Base-by-base conservation (phyloP, 2,888 invertebrate genomes). In the Stenodera caucasica region DNA sequence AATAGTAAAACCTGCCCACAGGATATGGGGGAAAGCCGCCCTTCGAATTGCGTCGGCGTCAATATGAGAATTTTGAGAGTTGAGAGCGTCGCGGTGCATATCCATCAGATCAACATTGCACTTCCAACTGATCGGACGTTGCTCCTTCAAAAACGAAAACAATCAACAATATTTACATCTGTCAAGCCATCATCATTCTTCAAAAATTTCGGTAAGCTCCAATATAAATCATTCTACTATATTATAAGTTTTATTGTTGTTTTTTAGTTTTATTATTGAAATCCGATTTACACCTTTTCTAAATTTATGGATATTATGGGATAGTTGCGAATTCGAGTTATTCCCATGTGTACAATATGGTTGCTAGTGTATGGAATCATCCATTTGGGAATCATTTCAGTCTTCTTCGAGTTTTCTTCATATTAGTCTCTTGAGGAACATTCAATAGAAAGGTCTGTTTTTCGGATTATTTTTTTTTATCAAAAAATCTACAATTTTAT, bases 1-100 rank as follows among this genome's bases (percentile, higher is more conserved):
- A 77, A 71, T 70, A 72, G 75, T 74, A 78, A 79, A 80, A 80
- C 80, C 81, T 78, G 80, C 81, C 81, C 81, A 80, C 80, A 76
- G 76, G 72, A 74, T 72, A 73, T 74, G 74, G 77, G 77, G 76
- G 77, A 75, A 74, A 75, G 75, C 77, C 78, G 77, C 79, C 78
- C 78, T 74, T 72, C 67, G 70, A 70, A 72, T 72, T 76, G 80
- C 80, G 80, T 80, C 81, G 81, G 80, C 81, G 80, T 79, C 78
- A 77, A 72, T 68, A 66, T 15, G 15, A 11, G 9, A 18, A n/a
- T n/a, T n/a, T 11, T 2, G 37, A 37, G 15, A 37, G 37, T 14
- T 37, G 14, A 62, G 68, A 74, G 76, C 78, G 78, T 74, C 77
- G 76, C 78, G 79, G 72, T 78, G 73, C 69, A 60, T 60, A 55